These are phyloP conservation scores for Eumacrocentrus americanus DNA, from an alignment of 2,888 invertebrate genomes.

Conservation along the genomic window DNA sequence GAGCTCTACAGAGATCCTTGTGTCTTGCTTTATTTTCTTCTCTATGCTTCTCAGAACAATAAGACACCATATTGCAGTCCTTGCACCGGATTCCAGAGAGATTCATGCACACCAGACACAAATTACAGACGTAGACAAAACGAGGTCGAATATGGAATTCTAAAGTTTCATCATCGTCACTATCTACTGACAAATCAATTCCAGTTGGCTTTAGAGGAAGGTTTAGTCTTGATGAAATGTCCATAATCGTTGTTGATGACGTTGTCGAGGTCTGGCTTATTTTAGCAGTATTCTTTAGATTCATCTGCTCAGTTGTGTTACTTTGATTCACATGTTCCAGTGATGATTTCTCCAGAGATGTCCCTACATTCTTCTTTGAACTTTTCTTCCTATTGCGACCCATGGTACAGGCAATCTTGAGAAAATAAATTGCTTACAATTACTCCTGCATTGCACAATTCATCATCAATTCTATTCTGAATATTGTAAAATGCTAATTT, in stretches of 20 bases:
- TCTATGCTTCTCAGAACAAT: slow-evolving; percentile 70
- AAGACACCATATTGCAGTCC: slow-evolving; percentile 69
- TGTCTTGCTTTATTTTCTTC: slow-evolving; percentile 67
- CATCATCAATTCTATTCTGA: too few species aligned
- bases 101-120: slow-evolving; percentile 62
- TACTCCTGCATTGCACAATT: background rate
- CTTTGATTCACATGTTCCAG: background rate
- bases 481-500: too few species aligned
- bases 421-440: too few species aligned
- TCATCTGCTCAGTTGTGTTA: background rate
- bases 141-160: slow-evolving; percentile 72
- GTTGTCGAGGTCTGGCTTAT: background rate
- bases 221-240: slow-evolving; percentile 19
- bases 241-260: slow-evolving; percentile 16
- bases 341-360: background rate
- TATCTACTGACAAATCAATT: slow-evolving; percentile 34
- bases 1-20: slow-evolving; percentile 67
- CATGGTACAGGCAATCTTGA: too few species aligned
- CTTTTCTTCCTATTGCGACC: slow-evolving; percentile 2
- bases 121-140: slow-evolving; percentile 68
- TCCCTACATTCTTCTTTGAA: background rate
- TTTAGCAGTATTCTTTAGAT: background rate
- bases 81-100: slow-evolving; percentile 52
- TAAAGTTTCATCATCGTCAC: slow-evolving; percentile 67
- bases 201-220: slow-evolving; percentile 29